Conservation (phyloP, 2,888 invertebrate species). For the Parelbella ahira region DNA sequence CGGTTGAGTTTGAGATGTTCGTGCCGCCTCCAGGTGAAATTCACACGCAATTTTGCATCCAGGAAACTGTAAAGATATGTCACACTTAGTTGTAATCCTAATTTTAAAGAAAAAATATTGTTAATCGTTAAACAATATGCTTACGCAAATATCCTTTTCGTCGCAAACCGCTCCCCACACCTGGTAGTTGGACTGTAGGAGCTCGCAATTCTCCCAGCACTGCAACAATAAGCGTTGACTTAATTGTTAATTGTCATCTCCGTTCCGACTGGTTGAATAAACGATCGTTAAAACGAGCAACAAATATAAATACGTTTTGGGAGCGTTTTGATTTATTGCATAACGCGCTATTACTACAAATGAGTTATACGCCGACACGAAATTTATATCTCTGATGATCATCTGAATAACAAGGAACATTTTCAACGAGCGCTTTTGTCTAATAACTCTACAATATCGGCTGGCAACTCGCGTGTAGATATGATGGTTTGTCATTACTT, state of each 20-base stretch:
- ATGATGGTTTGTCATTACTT: constrained; percentile 50
- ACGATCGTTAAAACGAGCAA: constrained; percentile 20
- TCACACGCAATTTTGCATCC: constrained; percentile 87
- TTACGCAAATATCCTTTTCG: constrained; percentile 86
- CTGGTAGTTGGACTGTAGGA: constrained; percentile 86
- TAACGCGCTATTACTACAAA: constrained; percentile 25
- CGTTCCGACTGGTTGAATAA: constrained; percentile 23
- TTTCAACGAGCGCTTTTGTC: constrained; percentile 44
- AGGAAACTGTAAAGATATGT: constrained; percentile 80
- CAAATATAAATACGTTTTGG: constrained; percentile 24
- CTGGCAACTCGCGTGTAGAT: constrained; percentile 41
- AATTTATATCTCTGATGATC: constrained; percentile 33
- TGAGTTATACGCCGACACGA: constrained; percentile 23
- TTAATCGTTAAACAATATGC: too few relatives aligned
- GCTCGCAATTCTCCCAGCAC: constrained; percentile 89
- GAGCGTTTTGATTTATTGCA: constrained; percentile 20
- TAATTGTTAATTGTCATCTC: constrained; percentile 20
- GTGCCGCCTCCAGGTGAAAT: constrained; percentile 83
- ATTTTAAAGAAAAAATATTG: too few relatives aligned
- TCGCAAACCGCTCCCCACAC: constrained; percentile 87
- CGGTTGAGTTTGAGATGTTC: constrained; percentile 83
- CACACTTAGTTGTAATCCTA: constrained; percentile 26
- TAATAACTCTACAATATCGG: constrained; percentile 49
- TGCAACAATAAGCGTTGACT: constrained; percentile 73
- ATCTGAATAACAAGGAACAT: constrained; percentile 35